Evolutionary conservation across 1,140 invertebrate genomes (phyloP).

Genomic region (Hyphantria cunea): DNA sequence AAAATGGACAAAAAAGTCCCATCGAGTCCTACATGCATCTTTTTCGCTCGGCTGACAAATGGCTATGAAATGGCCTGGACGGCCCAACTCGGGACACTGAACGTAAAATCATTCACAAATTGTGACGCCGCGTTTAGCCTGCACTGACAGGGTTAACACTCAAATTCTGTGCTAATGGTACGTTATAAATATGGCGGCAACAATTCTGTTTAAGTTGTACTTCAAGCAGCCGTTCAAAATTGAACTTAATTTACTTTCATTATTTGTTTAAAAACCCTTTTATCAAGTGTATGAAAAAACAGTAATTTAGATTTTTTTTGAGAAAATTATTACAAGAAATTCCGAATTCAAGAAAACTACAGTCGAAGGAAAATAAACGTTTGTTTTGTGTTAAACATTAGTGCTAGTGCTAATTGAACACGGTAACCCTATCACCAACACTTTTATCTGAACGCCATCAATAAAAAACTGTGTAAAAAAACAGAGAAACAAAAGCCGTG

Average conservation of each 20-base stretch:
- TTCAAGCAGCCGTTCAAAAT: too few species aligned
- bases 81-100: conserved; percentile 50
- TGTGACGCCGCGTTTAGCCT: conserved; percentile 68
- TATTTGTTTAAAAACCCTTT: too few species aligned
- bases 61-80: conserved; percentile 68
- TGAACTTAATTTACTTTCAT: too few species aligned
- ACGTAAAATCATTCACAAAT: conserved; percentile 79
- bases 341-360: too few species aligned
- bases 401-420: conserved; percentile 1
- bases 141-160: conserved; percentile 31
- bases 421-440: conserved; percentile 43
- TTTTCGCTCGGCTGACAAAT: conserved; percentile 77
- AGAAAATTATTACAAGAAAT: too few species aligned
- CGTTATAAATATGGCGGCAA: too few species aligned
- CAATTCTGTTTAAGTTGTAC: too few species aligned
- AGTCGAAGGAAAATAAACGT: too few species aligned
- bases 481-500: conserved; percentile 64
- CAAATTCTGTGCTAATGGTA: not conserved
- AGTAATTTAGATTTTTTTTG: too few species aligned
- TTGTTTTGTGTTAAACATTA: conserved; percentile 3
- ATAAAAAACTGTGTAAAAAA: conserved; percentile 62
- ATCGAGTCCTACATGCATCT: conserved; percentile 67
- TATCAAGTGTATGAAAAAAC: too few species aligned
- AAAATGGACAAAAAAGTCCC: conserved; percentile 64
- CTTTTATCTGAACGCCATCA: conserved; percentile 75